Evolutionary conservation across 1,140 invertebrate genomes (phyloP).

Genomic region (Drosophila grimshawi): DNA sequence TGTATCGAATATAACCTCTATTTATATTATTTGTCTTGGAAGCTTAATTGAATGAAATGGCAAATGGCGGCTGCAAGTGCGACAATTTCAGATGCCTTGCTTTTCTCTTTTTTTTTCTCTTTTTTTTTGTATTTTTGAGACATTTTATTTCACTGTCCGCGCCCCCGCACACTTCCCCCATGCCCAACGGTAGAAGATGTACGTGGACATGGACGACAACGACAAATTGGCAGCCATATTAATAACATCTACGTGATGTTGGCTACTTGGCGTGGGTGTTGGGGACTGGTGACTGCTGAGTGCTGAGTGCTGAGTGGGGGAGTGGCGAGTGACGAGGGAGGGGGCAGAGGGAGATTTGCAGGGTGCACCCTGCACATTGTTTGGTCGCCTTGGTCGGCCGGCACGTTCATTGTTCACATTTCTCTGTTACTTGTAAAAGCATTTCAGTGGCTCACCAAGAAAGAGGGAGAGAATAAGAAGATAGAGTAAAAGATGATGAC

Average conservation of each 20-base stretch:
- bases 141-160: slow-evolving; percentile 64
- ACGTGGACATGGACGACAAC: slow-evolving; percentile 51
- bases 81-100: slow-evolving; percentile 72
- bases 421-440: slow-evolving; percentile 79
- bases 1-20: slow-evolving; percentile 48
- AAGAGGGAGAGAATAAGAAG: neutral
- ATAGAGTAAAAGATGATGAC: slow-evolving; percentile 12
- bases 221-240: slow-evolving; percentile 81
- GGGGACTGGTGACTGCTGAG: neutral
- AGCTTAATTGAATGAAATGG: slow-evolving; percentile 81
- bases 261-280: neutral
- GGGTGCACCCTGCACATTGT: slow-evolving; percentile 55
- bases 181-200: neutral
- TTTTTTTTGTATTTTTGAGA: slow-evolving; percentile 64
- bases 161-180: neutral
- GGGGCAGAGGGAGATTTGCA: slow-evolving; percentile 2
- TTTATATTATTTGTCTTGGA: slow-evolving; percentile 78
- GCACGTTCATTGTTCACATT: slow-evolving; percentile 69
- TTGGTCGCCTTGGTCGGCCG: slow-evolving; percentile 45
- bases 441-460: slow-evolving; percentile 62
- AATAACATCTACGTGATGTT: slow-evolving; percentile 69
- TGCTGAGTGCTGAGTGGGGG: neutral
- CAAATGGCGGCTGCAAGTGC: slow-evolving; percentile 71
- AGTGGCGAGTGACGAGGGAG: neutral
- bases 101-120: slow-evolving; percentile 34